Conservation (phyloP, 2,797 vertebrate genomes). For the Nasua narica region DNA sequence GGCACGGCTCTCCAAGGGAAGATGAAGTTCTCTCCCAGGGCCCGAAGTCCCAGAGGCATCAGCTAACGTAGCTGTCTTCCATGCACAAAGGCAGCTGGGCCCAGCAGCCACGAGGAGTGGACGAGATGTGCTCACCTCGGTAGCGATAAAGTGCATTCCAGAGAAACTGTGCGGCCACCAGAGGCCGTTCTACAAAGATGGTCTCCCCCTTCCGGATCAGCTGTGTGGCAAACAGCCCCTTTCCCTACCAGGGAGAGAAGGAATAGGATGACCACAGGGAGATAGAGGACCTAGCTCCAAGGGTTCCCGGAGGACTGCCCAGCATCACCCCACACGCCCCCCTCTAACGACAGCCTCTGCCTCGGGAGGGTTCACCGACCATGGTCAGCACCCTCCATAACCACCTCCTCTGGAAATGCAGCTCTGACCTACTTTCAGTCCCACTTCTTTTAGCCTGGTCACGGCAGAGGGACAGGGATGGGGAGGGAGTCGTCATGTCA, state of each 20-base stretch:
- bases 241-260: conserved; percentile 86
- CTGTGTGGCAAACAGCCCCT: conserved; percentile 93
- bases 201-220: conserved; percentile 91
- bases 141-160: conserved; percentile 97
- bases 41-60: neutral
- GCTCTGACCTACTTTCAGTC: neutral
- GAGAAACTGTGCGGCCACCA: conserved; percentile 95
- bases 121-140: conserved; percentile 87
- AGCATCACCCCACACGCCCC: neutral
- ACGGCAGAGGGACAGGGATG: neutral
- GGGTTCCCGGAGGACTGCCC: neutral
- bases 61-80: neutral
- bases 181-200: conserved; percentile 91
- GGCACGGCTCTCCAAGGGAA: neutral
- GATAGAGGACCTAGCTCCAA: neutral
- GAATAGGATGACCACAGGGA: neutral
- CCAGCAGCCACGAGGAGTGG: neutral
- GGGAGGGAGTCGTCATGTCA: neutral
- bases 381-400: neutral
- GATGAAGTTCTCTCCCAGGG: neutral
- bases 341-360: neutral
- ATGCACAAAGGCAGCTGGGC: neutral
- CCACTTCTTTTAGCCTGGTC: neutral
- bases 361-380: neutral
- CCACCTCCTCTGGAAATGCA: neutral